Base-by-base conservation (phyloP, 2,113 vertebrate species). In the Lutjanus erythropterus region DNA sequence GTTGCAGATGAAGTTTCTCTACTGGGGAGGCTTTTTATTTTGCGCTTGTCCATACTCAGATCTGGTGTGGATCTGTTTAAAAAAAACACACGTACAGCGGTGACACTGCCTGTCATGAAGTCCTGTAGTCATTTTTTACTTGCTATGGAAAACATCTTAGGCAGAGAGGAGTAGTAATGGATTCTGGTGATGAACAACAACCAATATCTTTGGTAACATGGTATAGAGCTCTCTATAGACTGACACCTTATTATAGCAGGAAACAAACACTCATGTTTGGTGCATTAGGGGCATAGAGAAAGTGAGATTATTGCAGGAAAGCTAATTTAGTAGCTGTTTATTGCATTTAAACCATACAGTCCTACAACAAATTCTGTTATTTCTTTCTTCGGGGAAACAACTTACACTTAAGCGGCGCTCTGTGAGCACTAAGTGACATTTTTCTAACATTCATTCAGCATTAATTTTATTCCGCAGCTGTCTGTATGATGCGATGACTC, bases 171-270 rank as follows among this genome's bases (percentile, higher is more conserved):
- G 52, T 4, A 41, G 80, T 83, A 83, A 83, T 85, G 58, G 79
- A 79, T 80, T 86, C 60, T 33, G 52, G 50, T 69, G 66, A 83
- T 80, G 75, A 88, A 85, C 80, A 85, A 72, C 85, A 82, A 62
- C 60, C 74, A 78, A n/a, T 82, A 23, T 84, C 71, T 80, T 60
- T 75, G 25, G 71, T 41, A 55, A 83, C 75, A 84, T 14, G 49
- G 10, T 10, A 31, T 39, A 41, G 41, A 47, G 55, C 23, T 68
- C 19, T 59, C 3, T 35, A 37, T n/a, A 23, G 69, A 78, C 46
- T 37, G 47, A 50, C 67, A 55, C 53, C 11, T 74, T 66, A 58
- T 75, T 75, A 78, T 35, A 66, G 53, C 41, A 37, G 12, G 49
- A 53, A 59, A 60, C 53, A 76, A 71, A 59, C 41, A 47, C 3